phyloP scores from a whole-genome alignment of 2,113 vertebrate species.

The Verasper variegatus region DNA sequence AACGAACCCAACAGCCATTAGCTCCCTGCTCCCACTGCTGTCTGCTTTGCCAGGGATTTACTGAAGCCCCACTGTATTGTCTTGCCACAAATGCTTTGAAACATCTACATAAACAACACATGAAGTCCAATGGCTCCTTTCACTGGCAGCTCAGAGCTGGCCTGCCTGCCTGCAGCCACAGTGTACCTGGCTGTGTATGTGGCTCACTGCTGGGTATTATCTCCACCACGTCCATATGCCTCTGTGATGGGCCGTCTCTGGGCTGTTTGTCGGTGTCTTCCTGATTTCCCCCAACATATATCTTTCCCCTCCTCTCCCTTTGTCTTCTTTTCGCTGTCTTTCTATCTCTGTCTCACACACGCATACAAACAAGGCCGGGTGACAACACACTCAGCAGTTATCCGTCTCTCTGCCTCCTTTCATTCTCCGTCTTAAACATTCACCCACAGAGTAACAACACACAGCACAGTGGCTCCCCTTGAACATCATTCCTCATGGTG shows the following conservation, averaged over 20 bases:
- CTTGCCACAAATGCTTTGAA: conserved; percentile 6
- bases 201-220: conserved; percentile 43
- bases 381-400: conserved; percentile 14
- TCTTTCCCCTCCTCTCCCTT: conserved; percentile 1
- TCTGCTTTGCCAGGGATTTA: conserved; percentile 15
- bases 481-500: conserved; percentile 17
- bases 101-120: conserved; percentile 46
- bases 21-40: not conserved
- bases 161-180: conserved; percentile 34
- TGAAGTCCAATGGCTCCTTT: conserved; percentile 31
- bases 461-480: not conserved
- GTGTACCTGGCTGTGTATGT: conserved; percentile 8
- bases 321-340: conserved; percentile 1
- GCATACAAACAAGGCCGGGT: not conserved
- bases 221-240: conserved; percentile 50
- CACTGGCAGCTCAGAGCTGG: conserved; percentile 21
- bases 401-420: conserved; percentile 20
- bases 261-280: conserved; percentile 29
- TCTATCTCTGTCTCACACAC: conserved; percentile 28
- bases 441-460: not conserved
- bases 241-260: conserved; percentile 20
- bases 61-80: conserved; percentile 16
- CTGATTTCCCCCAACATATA: conserved; percentile 1
- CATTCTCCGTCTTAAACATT: conserved; percentile 10
- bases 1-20: not conserved